Percentiles rank a stretch among this genome's conserved stretches.
These are phyloP conservation scores for Saccostrea echinata DNA, from an alignment of 1,140 invertebrate species.

Conservation along the genomic window DNA sequence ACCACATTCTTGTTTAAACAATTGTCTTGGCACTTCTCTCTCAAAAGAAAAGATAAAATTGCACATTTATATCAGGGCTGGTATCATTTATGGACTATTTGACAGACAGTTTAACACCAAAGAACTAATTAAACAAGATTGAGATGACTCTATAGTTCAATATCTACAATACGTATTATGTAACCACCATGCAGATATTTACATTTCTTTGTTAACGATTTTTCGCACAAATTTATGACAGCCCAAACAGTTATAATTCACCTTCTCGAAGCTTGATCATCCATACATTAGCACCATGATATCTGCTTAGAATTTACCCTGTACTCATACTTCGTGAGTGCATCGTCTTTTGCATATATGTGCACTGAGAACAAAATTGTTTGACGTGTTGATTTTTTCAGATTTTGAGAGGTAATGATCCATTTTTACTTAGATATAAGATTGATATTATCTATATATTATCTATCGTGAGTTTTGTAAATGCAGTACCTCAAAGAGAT, in stretches of 20 bases:
- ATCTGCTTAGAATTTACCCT: not conserved
- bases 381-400: not conserved
- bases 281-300: not conserved
- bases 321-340: not conserved
- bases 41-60: not conserved
- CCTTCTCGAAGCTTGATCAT: not conserved
- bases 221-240: not conserved
- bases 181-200: not conserved
- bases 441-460: not conserved
- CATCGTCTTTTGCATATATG: not conserved
- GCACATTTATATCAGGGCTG: not conserved
- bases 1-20: no score
- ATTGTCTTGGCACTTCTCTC: not conserved
- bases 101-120: slow-evolving; percentile 7
- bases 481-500: no score
- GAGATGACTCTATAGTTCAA: not conserved
- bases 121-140: slow-evolving; percentile 15
- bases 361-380: not conserved
- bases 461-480: no score
- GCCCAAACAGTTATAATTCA: not conserved
- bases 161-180: slow-evolving; percentile 10
- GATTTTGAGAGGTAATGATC: not conserved
- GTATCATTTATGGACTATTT: not conserved
- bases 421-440: not conserved
- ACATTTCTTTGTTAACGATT: slow-evolving; percentile 4